Evolutionary conservation across 2,113 vertebrate genomes (phyloP).

Genomic region (Sialia sialis): DNA sequence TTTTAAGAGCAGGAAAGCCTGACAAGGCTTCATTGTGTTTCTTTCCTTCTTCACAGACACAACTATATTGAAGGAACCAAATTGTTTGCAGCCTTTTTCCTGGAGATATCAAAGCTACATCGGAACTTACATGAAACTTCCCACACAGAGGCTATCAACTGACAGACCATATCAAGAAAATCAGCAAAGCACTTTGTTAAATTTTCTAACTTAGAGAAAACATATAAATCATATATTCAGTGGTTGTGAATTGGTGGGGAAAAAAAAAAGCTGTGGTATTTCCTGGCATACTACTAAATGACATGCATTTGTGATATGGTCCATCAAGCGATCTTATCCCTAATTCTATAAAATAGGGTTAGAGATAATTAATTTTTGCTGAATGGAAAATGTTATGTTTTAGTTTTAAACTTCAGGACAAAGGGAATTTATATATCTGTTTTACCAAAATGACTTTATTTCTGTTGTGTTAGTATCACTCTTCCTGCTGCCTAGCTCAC

Average conservation of each 20-base stretch:
- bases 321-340: background rate
- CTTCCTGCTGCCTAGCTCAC: background rate
- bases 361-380: background rate
- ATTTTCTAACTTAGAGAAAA: background rate
- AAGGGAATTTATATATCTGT: background rate
- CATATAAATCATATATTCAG: background rate
- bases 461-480: background rate
- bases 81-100: constrained; percentile 71
- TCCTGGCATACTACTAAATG: background rate
- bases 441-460: background rate
- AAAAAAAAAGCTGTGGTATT: background rate
- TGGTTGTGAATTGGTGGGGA: background rate
- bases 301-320: background rate
- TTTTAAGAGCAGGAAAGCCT: background rate
- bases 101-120: constrained; percentile 73
- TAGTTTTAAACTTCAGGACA: background rate
- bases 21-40: background rate
- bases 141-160: background rate
- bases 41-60: constrained; percentile 50
- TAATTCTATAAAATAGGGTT: background rate
- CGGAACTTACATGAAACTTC: background rate
- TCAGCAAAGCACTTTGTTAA: background rate
- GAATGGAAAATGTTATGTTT: background rate
- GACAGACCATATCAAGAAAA: background rate
- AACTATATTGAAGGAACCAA: constrained; percentile 81